phyloP scores from a whole-genome alignment of 2,113 vertebrate genomes.

The Atrichornis clamosus region DNA sequence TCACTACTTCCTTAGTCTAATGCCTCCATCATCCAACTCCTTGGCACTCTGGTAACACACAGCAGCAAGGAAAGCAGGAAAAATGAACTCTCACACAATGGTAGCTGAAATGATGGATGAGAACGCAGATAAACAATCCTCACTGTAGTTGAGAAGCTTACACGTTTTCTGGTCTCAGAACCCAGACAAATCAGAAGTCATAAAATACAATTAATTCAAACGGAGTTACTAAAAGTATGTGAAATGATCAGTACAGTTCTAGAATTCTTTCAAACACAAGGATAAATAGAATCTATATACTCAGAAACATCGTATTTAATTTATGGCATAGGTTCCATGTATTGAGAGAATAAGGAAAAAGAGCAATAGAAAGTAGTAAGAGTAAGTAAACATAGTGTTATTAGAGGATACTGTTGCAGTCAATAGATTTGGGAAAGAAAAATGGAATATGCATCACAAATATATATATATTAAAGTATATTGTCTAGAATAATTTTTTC shows the following conservation, averaged over 20 bases:
- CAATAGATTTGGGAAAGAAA: not conserved
- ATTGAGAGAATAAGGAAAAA: not conserved
- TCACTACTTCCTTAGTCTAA: not conserved
- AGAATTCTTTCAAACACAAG: not conserved
- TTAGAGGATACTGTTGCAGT: not conserved
- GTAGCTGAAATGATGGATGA: not conserved
- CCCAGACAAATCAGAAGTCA: not conserved
- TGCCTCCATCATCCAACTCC: not conserved
- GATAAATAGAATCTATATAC: not conserved
- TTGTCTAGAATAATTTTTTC: not conserved
- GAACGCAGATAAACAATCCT: not conserved
- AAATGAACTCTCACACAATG: not conserved
- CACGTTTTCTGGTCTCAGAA: not conserved
- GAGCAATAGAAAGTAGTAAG: not conserved
- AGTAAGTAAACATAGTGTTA: not conserved
- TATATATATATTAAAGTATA: not conserved
- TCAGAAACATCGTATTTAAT: not conserved
- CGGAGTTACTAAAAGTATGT: not conserved
- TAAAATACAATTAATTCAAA: not conserved
- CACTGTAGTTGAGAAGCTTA: not conserved
- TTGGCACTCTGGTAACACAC: not conserved
- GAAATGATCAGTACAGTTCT: not conserved
- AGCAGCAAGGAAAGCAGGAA: not conserved
- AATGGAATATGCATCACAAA: not conserved
- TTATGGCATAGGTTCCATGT: not conserved